Conservation (phyloP, 1,140 invertebrate species). For the Anoplolepis gracilipes region DNA sequence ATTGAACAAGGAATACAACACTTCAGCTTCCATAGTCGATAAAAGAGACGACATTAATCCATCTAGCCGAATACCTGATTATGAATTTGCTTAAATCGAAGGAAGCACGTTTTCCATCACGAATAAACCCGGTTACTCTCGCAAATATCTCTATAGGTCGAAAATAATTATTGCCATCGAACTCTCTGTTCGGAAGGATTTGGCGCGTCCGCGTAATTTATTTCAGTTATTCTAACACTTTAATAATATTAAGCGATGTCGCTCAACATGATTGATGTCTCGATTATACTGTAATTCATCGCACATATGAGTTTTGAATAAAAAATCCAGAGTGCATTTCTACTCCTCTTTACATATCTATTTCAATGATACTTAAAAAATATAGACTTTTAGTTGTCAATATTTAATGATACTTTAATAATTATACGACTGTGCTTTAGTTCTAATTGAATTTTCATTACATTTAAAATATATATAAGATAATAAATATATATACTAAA, state of each 20-base stretch:
- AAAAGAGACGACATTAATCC: slow-evolving; percentile 70
- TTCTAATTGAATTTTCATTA: no score
- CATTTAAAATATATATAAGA: no score
- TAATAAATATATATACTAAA: no score
- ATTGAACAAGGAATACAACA: slow-evolving; percentile 64
- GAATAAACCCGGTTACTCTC: slow-evolving; percentile 46
- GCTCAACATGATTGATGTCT: slow-evolving; percentile 1
- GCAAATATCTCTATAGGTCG: slow-evolving; percentile 8
- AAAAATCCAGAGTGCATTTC: background rate
- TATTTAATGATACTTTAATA: slow-evolving; percentile 2
- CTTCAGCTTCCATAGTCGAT: background rate
- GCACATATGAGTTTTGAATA: background rate
- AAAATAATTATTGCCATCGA: slow-evolving; percentile 62
- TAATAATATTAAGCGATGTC: slow-evolving; percentile 6
- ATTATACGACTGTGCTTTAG: background rate
- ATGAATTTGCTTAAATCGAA: slow-evolving; percentile 64
- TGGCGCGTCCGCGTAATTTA: slow-evolving; percentile 10
- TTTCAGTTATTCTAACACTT: background rate
- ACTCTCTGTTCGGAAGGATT: background rate
- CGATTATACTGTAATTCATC: background rate
- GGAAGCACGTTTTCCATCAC: background rate
- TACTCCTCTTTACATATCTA: background rate
- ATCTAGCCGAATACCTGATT: slow-evolving; percentile 65
- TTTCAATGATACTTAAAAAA: background rate
- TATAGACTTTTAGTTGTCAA: background rate